Base-by-base conservation (phyloP, 2,888 invertebrate genomes). In the Dorcus hopei region DNA sequence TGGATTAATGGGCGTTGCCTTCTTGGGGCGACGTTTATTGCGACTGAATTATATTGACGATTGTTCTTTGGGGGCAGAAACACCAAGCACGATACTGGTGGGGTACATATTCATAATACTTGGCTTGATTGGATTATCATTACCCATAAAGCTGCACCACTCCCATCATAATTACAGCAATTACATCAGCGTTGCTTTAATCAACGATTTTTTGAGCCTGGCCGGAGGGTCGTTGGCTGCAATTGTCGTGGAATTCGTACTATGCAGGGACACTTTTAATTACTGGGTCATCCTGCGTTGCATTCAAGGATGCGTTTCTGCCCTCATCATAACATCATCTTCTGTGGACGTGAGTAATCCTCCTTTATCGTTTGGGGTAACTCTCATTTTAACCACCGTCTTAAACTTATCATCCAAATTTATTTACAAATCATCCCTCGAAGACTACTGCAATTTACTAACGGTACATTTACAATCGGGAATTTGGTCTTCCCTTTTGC, bases 381-480 rank as follows among this genome's bases (percentile, higher is more conserved):
- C 74, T 16, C 62, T 64, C 6, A 40, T 64, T 9, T 71, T 68
- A 26, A 73, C 74, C 4, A 42, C 72, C 0, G 38, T 73, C 14
- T 76, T 74, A 57, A 74, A 70, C 58, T 52, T 72, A 19, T 56
- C 69, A 0, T 69, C 73, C 3, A 66, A 69, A 54, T 48, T 60
- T 9, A 57, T 76, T 3, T 70, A 73, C 47, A 65, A 62, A 54
- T 72, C 73, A 38, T 70, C 73, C 0, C 57, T 78, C 6, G 78
- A 79, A 62, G 79, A 79, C 65, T 76, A 79, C 57, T 76, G 78
- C 59, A 78, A 79, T 54, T 59, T 75, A 23, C 55, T 73, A 3
- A 65, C 75, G 0, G 70, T 72, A 6, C 76, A 78, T 61, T 56
- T 79, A 1, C 62, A 70, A 9, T 70, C 71, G 41, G 76, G 73